Percentiles rank a stretch among this genome's conserved stretches.
These are phyloP conservation scores for Polypterus senegalus DNA, from an alignment of 2,113 vertebrate genomes.

Conservation along the genomic window DNA sequence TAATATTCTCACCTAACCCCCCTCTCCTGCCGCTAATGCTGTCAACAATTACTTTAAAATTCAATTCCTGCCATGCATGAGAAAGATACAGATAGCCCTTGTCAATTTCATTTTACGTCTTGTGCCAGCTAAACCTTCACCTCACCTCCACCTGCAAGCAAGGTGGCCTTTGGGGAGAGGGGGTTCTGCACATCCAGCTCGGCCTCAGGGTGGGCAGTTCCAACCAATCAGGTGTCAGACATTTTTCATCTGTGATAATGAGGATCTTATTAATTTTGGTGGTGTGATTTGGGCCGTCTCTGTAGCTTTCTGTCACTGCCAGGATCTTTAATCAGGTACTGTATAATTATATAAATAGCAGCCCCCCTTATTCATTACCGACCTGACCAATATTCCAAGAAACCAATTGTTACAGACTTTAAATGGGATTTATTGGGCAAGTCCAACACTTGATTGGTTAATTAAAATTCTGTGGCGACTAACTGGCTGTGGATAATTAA, in stretches of 20 bases:
- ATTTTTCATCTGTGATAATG: background rate
- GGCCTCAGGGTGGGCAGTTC: background rate
- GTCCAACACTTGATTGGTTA: background rate
- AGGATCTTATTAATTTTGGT: background rate
- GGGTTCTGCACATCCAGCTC: background rate
- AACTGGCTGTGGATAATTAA: slow-evolving; percentile 3
- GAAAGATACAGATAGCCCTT: background rate
- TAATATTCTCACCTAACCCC: background rate
- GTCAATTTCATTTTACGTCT: background rate
- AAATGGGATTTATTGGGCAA: slow-evolving; percentile 4
- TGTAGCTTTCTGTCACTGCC: background rate
- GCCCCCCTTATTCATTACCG: slow-evolving; percentile 1
- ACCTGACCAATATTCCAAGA: background rate
- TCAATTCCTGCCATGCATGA: background rate
- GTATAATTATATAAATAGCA: background rate
- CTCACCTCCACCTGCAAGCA: background rate
- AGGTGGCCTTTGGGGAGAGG: background rate
- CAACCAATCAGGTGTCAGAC: background rate
- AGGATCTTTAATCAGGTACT: slow-evolving; percentile 2
- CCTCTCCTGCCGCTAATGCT: background rate
- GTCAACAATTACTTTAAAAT: background rate
- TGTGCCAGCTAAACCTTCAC: background rate
- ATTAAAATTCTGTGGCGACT: background rate
- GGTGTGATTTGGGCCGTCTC: background rate
- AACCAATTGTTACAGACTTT: slow-evolving; percentile 1